Base-by-base conservation (phyloP, 2,888 invertebrate species). In the Nymphalis c-album region DNA sequence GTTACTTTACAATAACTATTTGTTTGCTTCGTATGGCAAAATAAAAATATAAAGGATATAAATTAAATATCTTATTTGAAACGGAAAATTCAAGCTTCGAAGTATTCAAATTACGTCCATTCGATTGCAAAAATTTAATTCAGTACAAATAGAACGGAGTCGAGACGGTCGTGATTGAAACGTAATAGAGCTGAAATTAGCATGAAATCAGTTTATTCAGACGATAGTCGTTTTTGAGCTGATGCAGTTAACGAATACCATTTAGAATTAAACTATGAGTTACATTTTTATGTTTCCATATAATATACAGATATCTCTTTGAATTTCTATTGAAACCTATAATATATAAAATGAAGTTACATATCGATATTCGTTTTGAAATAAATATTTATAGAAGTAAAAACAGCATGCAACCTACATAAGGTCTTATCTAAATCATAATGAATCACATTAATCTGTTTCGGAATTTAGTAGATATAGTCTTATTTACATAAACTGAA, bases 101-200 rank as follows among this genome's bases (percentile, higher is more conserved):
- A 60, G 40, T 31, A 60, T 60, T 60, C 53, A 65, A 65, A 60
- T 65, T 60, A 60, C 51, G 47, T 53, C 60, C 65, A 65, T 53
- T 51, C 46, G 60, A 65, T 65, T 65, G 60, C 53, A 51, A 60
- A 67, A 65, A 57, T 57, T 40, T 20, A 40, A 67, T 64, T 64
- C 61, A 26, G n/a, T 58, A 61, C 61, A 61, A 67, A 70, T 61
- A 67, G 60, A 50, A 55, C 26, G 60, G 57, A 67, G 48, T 45
- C 63, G 45, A 64, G 71, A 70, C 64, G 35, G 64, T 50, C 64
- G 70, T 60, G 70, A 67, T 67, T 65, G 64, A 40, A 62, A 67
- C 51, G 66, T 59, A 67, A 69, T 64, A 66, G 66, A 67, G 67
- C 66, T 73, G 64, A 69, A 69, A 71, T 68, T 68, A 70, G 58